These are phyloP conservation scores for Dinocampus coccinellae DNA, from an alignment of 2,888 invertebrate genomes.

Conservation along the genomic window DNA sequence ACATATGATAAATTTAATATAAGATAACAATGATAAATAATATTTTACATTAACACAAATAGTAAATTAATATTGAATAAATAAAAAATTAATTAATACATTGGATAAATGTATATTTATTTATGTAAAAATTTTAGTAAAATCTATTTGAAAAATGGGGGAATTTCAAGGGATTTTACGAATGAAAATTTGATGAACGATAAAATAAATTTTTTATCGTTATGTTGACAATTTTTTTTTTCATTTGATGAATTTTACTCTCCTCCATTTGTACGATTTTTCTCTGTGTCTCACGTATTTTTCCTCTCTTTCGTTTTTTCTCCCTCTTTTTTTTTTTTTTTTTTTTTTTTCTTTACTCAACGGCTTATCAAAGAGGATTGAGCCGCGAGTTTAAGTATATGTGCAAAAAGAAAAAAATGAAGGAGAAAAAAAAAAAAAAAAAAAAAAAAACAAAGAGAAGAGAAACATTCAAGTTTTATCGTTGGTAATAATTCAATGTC, in stretches of 20 bases:
- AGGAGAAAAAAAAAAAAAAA: neutral
- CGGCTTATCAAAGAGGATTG: constrained; percentile 24
- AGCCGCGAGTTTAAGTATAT: constrained; percentile 1
- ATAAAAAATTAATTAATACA: too few relatives aligned
- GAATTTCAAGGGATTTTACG: neutral
- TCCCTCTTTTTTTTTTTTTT: neutral
- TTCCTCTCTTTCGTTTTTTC: too few relatives aligned
- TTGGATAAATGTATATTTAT: too few relatives aligned
- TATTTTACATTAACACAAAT: too few relatives aligned
- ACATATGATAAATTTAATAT: too few relatives aligned
- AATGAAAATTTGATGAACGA: neutral
- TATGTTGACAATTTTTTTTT: constrained; percentile 9
- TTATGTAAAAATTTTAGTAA: too few relatives aligned
- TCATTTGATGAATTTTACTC: constrained; percentile 7
- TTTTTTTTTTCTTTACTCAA: neutral
- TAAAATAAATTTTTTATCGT: neutral
- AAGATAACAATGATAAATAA: neutral
- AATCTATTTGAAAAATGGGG: neutral
- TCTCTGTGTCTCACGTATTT: too few relatives aligned
- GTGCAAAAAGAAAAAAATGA: neutral
- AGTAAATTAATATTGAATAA: too few relatives aligned
- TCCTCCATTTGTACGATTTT: too few relatives aligned
- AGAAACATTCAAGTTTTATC: constrained; percentile 15
- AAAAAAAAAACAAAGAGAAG: constrained; percentile 9
- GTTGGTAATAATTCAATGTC: constrained; percentile 23